These are phyloP conservation scores for Hypomesus transpacificus DNA, from an alignment of 2,113 vertebrate species.

Conservation along the genomic window DNA sequence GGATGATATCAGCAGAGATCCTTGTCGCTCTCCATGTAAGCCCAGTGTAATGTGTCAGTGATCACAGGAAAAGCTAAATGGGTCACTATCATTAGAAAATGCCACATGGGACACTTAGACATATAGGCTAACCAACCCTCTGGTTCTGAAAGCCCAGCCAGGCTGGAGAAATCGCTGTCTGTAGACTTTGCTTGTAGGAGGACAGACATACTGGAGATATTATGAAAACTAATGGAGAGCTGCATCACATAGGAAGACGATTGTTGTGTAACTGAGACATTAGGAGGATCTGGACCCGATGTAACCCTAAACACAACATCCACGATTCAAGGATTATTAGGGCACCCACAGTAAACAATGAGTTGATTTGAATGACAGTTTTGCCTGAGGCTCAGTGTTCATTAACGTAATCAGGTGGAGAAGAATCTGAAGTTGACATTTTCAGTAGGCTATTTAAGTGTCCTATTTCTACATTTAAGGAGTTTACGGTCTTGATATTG, in stretches of 20 bases:
- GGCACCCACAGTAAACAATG: neutral
- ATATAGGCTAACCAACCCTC: neutral
- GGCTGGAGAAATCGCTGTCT: too few relatives aligned
- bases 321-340: neutral
- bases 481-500: too few relatives aligned
- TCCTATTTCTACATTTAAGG: too few relatives aligned
- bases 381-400: neutral
- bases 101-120: constrained; percentile 23
- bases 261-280: too few relatives aligned
- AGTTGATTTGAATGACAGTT: neutral
- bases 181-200: too few relatives aligned
- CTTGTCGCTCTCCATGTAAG: constrained; percentile 33
- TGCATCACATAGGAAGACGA: constrained; percentile 23
- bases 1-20: constrained; percentile 18
- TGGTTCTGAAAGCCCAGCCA: neutral
- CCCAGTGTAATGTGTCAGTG: constrained; percentile 7
- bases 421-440: too few relatives aligned
- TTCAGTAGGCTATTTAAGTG: too few relatives aligned
- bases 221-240: neutral
- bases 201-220: too few relatives aligned
- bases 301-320: neutral
- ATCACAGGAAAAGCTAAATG: constrained; percentile 33
- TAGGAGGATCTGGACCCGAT: too few relatives aligned
- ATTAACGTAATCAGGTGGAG: neutral
- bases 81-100: constrained; percentile 52